phyloP scores from a whole-genome alignment of 2,797 vertebrate species.

The Betta splendens region DNA sequence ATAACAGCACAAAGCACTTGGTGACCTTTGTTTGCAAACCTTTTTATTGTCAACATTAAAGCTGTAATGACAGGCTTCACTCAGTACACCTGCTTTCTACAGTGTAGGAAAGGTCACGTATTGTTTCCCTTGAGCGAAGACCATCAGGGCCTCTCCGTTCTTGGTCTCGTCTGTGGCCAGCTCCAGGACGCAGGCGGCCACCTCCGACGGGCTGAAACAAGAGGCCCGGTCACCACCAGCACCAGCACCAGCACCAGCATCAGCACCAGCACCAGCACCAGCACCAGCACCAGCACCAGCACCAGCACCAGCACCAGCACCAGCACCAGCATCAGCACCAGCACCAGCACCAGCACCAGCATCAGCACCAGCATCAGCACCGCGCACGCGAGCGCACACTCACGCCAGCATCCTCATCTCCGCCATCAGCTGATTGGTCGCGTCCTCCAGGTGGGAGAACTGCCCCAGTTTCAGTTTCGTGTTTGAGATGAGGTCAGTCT shows the following conservation, averaged over 20 bases:
- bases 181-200: slow-evolving; percentile 64
- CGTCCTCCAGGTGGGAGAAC: slow-evolving; percentile 18
- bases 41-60: too few relatives aligned
- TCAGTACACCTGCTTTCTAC: not conserved
- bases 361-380: too few relatives aligned
- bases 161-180: slow-evolving; percentile 75
- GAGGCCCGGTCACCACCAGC: too few relatives aligned
- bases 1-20: too few relatives aligned
- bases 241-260: too few relatives aligned
- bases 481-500: slow-evolving; percentile 56
- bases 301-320: too few relatives aligned
- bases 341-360: too few relatives aligned
- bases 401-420: slow-evolving; percentile 41
- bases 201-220: slow-evolving; percentile 63
- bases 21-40: too few relatives aligned
- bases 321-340: too few relatives aligned
- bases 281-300: too few relatives aligned
- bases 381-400: slow-evolving; percentile 30
- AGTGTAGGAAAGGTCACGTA: slow-evolving; percentile 38
- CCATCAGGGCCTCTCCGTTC: slow-evolving; percentile 68
- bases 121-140: not conserved
- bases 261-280: too few relatives aligned
- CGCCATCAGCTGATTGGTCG: not conserved
- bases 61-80: too few relatives aligned
- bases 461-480: slow-evolving; percentile 28